phyloP scores from a whole-genome alignment of 2,113 vertebrate genomes.

The Uropsilus gracilis region DNA sequence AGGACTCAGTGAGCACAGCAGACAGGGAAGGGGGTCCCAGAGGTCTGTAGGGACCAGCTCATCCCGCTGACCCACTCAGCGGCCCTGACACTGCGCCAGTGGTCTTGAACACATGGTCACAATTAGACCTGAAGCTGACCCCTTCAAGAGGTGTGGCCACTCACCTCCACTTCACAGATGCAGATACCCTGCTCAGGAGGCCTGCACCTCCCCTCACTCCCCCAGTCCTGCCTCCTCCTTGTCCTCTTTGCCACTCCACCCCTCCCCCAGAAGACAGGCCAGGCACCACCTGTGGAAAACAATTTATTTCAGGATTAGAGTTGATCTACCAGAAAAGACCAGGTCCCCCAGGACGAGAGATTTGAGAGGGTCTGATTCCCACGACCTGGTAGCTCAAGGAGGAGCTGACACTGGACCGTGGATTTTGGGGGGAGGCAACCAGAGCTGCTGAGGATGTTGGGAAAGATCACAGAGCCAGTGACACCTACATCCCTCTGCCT shows the following conservation, averaged over 20 bases:
- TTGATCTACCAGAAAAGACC: slow-evolving; percentile 46
- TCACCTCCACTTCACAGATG: slow-evolving; percentile 24
- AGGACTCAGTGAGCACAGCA: neutral
- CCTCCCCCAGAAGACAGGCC: neutral
- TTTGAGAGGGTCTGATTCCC: neutral
- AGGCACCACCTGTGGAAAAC: neutral
- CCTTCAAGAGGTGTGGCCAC: neutral
- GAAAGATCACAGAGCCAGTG: neutral
- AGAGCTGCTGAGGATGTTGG: neutral
- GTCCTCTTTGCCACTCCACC: neutral
- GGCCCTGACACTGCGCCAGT: neutral
- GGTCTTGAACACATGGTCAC: slow-evolving; percentile 6
- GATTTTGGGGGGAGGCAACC: neutral
- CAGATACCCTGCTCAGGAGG: neutral
- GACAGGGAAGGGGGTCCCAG: neutral
- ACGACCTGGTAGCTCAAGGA: neutral
- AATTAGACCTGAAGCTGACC: neutral
- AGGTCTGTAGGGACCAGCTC: neutral
- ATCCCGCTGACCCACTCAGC: neutral
- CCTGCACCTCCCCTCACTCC: neutral
- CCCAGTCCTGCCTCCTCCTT: neutral
- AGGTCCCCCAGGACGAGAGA: slow-evolving; percentile 37
- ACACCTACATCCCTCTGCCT: neutral
- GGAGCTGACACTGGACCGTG: neutral
- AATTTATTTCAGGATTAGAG: slow-evolving; percentile 60